Base-by-base conservation (phyloP, 2,888 invertebrate genomes). In the Meiosimyza decipiens region DNA sequence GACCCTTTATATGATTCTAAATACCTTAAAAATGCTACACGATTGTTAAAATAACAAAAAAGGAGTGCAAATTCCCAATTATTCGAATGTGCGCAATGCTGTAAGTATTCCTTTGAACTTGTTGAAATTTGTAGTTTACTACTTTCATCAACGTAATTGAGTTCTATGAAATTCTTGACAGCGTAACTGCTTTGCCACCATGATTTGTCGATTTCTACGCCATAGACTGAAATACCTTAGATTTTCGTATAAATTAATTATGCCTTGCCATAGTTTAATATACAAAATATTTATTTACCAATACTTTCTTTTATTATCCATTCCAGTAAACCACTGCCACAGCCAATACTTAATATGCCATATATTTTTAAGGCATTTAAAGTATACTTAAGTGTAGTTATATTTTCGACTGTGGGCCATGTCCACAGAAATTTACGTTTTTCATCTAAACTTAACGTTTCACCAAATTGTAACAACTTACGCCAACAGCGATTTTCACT, bases 111-210 rank as follows among this genome's bases (percentile, higher is more conserved):
- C 6, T n/a, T 7, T 11, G 82, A 81, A 62, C 86, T 85, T 1
- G 54, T 50, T 0, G 52, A 18, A 18, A 75, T 55, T 47, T 63
- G 60, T 6, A 71, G 28, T 47, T 74, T 82, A 2, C 88, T 83
- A 0, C 68, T 40, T 33, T 74, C 83, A 3, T 88, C 83, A 0
- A 90, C 89, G 80, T 91, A 90, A 74, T 89, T 88, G 49, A 93
- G 88, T 4, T 91, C 89, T 74, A 94, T 91, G 81, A 95, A 95
- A 71, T 89, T 89, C 2, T 92, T 92, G 22, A 92, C 91, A 3
- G 93, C 91, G 85, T 95, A 94, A 84, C 89, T 91, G 82, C 93
- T 92, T 60, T 87, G 88, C 95, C 95, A 95, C 95, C 95, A 95
- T 0, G 89, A 90, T 64, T 90, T 88, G 84, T 95, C 94, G n/a